Conservation (phyloP, 2,797 vertebrate species). For the Pseudochaenichthys georgianus region DNA sequence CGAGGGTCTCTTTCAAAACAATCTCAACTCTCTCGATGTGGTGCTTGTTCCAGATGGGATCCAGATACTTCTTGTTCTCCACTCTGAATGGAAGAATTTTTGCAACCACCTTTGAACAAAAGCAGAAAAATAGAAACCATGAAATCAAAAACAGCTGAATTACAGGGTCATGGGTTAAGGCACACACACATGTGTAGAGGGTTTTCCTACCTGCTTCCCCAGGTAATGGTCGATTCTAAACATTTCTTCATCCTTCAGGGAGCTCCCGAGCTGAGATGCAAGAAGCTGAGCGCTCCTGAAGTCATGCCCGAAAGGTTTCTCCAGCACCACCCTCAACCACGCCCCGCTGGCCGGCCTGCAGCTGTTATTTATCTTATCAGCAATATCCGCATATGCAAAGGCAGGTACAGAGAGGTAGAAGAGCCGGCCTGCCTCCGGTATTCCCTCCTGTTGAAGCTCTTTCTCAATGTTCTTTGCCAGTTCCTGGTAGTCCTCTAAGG, state of each 20-base stretch:
- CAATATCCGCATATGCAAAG: conserved; percentile 91
- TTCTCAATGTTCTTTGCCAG: conserved; percentile 85
- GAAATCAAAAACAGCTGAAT: background rate
- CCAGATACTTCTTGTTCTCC: conserved; percentile 89
- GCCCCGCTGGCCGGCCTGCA: conserved; percentile 85
- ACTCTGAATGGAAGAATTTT: conserved; percentile 95
- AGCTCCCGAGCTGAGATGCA: conserved; percentile 84
- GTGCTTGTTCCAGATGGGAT: conserved; percentile 93
- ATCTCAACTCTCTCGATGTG: conserved; percentile 95
- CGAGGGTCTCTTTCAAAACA: conserved; percentile 93
- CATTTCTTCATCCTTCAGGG: conserved; percentile 94
- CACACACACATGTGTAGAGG: background rate
- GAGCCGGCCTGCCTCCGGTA: conserved; percentile 90
- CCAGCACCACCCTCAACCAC: conserved; percentile 94
- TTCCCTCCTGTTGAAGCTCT: conserved; percentile 83
- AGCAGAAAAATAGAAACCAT: conserved; percentile 6
- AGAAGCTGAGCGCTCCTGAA: conserved; percentile 89
- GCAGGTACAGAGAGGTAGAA: conserved; percentile 97
- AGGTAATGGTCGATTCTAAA: conserved; percentile 97
- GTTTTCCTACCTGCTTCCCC: conserved; percentile 92
- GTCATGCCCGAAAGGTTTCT: conserved; percentile 98
- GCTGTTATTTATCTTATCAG: conserved; percentile 89
- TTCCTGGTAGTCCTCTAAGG: conserved; percentile 83
- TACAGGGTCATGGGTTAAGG: background rate
- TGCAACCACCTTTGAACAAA: conserved; percentile 88